Percentiles rank a stretch among this genome's conserved stretches.
Conservation (phyloP, 2,888 invertebrate species). For the Aquatica leii region DNA sequence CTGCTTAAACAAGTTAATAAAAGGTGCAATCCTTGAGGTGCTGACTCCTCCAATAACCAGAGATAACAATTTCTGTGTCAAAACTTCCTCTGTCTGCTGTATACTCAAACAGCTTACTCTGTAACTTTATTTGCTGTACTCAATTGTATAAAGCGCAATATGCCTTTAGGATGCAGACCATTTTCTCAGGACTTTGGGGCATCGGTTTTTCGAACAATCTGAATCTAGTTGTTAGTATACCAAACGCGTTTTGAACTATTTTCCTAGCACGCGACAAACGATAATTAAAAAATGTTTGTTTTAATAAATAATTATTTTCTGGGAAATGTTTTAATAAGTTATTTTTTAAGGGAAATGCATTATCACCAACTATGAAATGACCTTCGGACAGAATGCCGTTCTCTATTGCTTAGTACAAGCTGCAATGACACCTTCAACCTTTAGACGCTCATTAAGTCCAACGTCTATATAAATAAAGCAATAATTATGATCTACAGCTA, state of each 20-base stretch:
- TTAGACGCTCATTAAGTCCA: neutral
- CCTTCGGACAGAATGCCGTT: neutral
- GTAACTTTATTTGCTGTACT: no score
- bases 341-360: neutral
- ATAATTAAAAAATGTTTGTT: neutral
- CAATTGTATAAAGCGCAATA: conserved; percentile 17
- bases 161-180: no score
- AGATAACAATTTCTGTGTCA: neutral
- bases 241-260: conserved; percentile 20
- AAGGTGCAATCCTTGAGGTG: neutral
- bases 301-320: neutral
- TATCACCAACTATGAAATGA: no score
- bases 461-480: conserved; percentile 1
- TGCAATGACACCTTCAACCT: neutral
- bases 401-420: no score
- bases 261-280: neutral
- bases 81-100: conserved; percentile 19
- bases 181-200: conserved; percentile 25
- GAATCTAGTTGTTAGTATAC: conserved; percentile 15
- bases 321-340: neutral
- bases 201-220: conserved; percentile 21
- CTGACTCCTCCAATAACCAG: neutral
- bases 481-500: conserved; percentile 1
- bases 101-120: neutral
- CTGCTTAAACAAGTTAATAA: neutral